These are phyloP conservation scores for Zygogramma bicolorata DNA, from an alignment of 2,888 invertebrate genomes.

Conservation along the genomic window DNA sequence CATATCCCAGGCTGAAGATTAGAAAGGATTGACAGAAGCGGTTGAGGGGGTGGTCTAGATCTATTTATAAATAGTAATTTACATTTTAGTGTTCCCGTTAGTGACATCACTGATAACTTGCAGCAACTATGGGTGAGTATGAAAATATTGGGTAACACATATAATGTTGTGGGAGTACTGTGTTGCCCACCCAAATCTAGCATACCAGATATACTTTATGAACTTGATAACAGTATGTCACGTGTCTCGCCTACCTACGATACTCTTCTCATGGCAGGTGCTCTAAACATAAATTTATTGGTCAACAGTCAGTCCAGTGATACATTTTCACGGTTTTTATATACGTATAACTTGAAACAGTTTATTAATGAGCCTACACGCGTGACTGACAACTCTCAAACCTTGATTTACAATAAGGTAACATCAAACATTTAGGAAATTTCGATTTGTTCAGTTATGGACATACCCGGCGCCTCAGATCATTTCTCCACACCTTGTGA, in stretches of 20 bases:
- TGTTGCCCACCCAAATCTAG: slow-evolving; percentile 12
- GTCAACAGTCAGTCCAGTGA: too few species aligned
- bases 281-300: slow-evolving; percentile 6
- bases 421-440: slow-evolving; percentile 14
- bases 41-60: slow-evolving; percentile 12
- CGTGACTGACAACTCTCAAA: slow-evolving; percentile 10
- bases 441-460: slow-evolving; percentile 5
- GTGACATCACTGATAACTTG: too few species aligned
- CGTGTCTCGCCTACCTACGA: slow-evolving; percentile 1
- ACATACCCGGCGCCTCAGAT: slow-evolving; percentile 14
- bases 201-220: neutral
- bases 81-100: neutral
- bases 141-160: neutral
- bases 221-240: too few species aligned
- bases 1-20: too few species aligned
- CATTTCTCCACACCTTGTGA: too few species aligned
- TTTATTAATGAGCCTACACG: slow-evolving; percentile 9
- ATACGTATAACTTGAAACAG: slow-evolving; percentile 13
- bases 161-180: slow-evolving; percentile 14
- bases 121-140: too few species aligned
- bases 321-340: neutral
- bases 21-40: too few species aligned
- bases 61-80: slow-evolving; percentile 11
- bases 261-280: slow-evolving; percentile 7
- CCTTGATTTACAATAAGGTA: slow-evolving; percentile 2